These are phyloP conservation scores for Theristicus caerulescens DNA, from an alignment of 2,113 vertebrate species.

Conservation along the genomic window DNA sequence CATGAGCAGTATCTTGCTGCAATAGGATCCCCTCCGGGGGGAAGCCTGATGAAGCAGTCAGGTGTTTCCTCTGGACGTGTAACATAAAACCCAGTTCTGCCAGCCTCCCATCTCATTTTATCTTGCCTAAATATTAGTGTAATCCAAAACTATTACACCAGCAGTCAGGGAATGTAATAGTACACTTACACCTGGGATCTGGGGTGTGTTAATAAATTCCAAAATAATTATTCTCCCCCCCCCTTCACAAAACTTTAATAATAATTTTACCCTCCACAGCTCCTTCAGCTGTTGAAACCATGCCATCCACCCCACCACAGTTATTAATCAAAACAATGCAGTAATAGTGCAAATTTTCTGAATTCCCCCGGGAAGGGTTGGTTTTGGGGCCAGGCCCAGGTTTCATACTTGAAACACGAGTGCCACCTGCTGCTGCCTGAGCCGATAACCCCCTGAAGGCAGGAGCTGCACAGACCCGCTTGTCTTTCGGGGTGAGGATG, in stretches of 20 bases:
- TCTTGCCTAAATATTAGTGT: neutral
- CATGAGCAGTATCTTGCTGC: fast-evolving
- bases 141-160: neutral
- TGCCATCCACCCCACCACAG: neutral
- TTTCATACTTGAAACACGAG: neutral
- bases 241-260: neutral
- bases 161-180: neutral
- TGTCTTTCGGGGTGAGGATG: constrained; percentile 83
- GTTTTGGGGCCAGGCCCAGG: no score
- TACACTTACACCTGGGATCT: neutral
- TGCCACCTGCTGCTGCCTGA: constrained; percentile 26
- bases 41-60: neutral
- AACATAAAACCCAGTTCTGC: neutral
- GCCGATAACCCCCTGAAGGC: neutral
- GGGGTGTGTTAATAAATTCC: neutral
- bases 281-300: neutral
- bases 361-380: neutral
- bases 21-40: neutral
- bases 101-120: neutral
- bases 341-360: neutral
- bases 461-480: constrained; percentile 74
- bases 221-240: neutral
- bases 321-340: neutral
- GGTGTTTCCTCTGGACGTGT: neutral
- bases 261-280: neutral